phyloP scores from a whole-genome alignment of 2,888 invertebrate species.

The Falcaria lacertinaria region DNA sequence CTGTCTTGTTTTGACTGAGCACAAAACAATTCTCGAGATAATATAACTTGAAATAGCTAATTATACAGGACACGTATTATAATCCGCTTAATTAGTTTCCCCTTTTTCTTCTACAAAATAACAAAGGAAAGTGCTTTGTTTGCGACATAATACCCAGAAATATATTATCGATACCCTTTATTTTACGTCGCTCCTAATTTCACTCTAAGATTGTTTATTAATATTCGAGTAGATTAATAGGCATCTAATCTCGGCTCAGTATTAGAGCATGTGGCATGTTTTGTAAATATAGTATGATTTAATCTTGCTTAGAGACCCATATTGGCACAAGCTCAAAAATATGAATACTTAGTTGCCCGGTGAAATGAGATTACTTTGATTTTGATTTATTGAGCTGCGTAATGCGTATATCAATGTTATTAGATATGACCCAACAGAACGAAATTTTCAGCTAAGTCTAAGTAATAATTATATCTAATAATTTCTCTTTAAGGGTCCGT shows the following conservation, averaged over 20 bases:
- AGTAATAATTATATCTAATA: too few species aligned
- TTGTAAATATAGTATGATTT: slow-evolving; percentile 19
- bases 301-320: slow-evolving; percentile 18
- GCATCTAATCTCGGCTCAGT: slow-evolving; percentile 12
- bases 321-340: slow-evolving; percentile 28
- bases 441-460: too few species aligned
- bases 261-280: slow-evolving; percentile 14
- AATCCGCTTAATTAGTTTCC: too few species aligned
- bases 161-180: neutral
- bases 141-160: too few species aligned
- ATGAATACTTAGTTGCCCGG: neutral
- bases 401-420: neutral
- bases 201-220: neutral
- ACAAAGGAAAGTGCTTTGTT: too few species aligned
- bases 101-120: too few species aligned
- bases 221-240: neutral
- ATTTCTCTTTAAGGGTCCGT: too few species aligned
- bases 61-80: too few species aligned
- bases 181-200: neutral
- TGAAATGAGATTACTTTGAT: neutral
- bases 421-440: too few species aligned
- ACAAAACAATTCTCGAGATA: too few species aligned
- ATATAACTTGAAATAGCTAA: too few species aligned
- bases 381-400: neutral
- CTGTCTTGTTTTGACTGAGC: too few species aligned